Evolutionary conservation across 1,140 invertebrate species (phyloP), one percentile per base, ranked within the genome.

Genomic region (Coelopa frigida): DNA sequence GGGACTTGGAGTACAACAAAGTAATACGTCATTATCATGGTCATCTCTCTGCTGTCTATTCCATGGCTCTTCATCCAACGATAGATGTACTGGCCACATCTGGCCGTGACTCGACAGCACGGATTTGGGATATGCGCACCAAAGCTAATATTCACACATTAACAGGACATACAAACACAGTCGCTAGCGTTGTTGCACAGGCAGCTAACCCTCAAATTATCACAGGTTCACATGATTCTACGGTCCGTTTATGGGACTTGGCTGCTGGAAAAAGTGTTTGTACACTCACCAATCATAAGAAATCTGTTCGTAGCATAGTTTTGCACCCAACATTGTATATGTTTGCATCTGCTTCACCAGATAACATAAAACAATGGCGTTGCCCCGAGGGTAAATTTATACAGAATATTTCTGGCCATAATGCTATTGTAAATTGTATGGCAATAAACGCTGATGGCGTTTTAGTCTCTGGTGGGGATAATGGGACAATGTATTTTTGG

Each of bases 1-100:
- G 96, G 96, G 96, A 99, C 75, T 77, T 99, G 10, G 96, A 99
- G 72, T 94, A 98, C 53, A 99, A 99, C 69, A 99, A 99, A 78
- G 92, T 95, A 5, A 96, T 99, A 51, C 77, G 97, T 8, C 95
- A 99, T 71, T 99, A 99, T 72, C 97, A 99, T 74, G 97, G 96
- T 0, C 96, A 99, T 74, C 75, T 99, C 35, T 98, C 93, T 54
- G 96, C 95, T 1, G 91, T 97, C 18, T 97, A 99, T 74, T 83
- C 87, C 0, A 73, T 99, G 52, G 84, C 91, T 11, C 73, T 99
- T 15, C 97, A 99, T 77, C 96, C 97, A 5, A 90, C 84, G 4
- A 85, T 99, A 46, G 96, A 99, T 76, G 83, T 99, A 20, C 73
- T 99, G 38, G 80, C 96, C 18, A 90, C 94, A 6, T 91, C 89